Evolutionary conservation across 2,113 vertebrate genomes (phyloP).

Genomic region (Oreochromis niloticus): DNA sequence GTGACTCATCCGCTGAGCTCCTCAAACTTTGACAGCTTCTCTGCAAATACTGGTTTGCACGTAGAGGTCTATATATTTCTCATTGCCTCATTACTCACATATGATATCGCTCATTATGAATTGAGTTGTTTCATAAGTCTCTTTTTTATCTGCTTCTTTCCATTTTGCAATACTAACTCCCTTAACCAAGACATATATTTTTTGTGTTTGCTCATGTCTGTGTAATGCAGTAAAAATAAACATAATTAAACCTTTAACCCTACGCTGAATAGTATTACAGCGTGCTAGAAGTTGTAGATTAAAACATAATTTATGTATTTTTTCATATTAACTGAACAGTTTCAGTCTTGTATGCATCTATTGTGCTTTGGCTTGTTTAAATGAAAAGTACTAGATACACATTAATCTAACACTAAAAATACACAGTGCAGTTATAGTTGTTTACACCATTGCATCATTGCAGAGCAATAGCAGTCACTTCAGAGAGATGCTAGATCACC

Average conservation of each 20-base stretch:
- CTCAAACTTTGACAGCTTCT: not conserved
- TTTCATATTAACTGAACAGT: not conserved
- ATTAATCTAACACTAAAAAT: not conserved
- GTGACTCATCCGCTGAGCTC: conserved; percentile 6
- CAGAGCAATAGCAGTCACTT: conserved; percentile 8
- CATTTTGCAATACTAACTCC: not conserved
- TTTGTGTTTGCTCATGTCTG: not conserved
- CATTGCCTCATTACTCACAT: conserved; percentile 21
- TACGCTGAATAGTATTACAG: not conserved
- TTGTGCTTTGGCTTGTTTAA: not conserved
- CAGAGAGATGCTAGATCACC: conserved; percentile 48
- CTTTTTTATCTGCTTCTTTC: not conserved
- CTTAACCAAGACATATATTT: not conserved
- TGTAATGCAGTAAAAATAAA: not conserved
- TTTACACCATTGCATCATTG: not conserved
- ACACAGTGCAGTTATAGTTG: not conserved
- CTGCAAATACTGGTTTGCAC: not conserved
- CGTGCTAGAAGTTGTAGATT: not conserved
- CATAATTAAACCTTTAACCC: not conserved
- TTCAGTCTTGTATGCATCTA: not conserved
- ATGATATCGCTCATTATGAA: not conserved
- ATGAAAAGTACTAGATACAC: not conserved
- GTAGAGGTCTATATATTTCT: not conserved
- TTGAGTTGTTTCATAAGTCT: not conserved
- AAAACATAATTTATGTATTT: fast-evolving